These are phyloP conservation scores for Dreissena rostriformis DNA, from an alignment of 1,140 invertebrate species.

Conservation along the genomic window DNA sequence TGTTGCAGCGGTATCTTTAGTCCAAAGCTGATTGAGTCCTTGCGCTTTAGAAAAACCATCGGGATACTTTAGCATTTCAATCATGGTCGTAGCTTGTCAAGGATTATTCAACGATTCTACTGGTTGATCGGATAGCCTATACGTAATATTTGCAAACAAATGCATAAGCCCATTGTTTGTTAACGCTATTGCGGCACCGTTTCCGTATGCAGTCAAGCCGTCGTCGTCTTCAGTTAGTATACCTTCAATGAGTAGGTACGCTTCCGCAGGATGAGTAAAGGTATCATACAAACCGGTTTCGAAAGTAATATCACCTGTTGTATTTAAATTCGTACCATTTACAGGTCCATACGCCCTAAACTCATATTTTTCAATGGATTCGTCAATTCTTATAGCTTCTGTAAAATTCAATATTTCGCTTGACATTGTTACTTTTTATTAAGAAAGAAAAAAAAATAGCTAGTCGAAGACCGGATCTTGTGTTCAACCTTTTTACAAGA, in stretches of 20 bases:
- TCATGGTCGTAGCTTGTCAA: constrained; percentile 7
- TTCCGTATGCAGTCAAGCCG: neutral
- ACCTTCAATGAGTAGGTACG: neutral
- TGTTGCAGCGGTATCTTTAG: constrained; percentile 12
- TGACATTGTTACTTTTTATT: neutral
- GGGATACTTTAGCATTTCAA: neutral
- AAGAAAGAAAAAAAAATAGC: neutral
- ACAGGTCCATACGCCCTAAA: neutral
- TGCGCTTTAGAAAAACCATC: neutral
- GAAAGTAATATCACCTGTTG: neutral
- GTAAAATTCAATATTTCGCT: constrained; percentile 13
- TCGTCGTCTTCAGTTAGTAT: neutral
- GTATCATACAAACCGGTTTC: neutral
- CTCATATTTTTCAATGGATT: constrained; percentile 3
- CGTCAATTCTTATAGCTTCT: neutral
- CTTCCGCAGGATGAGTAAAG: constrained; percentile 1
- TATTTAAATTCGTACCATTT: neutral
- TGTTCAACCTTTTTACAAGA: constrained; percentile 13
- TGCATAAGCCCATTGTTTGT: constrained; percentile 15
- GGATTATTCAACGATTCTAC: neutral
- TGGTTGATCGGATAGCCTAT: neutral
- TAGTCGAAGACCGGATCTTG: neutral
- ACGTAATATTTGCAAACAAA: constrained; percentile 2
- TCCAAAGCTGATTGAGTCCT: neutral
- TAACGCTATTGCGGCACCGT: neutral